Conservation (phyloP, 2,113 vertebrate genomes). For the Panurus biarmicus region DNA sequence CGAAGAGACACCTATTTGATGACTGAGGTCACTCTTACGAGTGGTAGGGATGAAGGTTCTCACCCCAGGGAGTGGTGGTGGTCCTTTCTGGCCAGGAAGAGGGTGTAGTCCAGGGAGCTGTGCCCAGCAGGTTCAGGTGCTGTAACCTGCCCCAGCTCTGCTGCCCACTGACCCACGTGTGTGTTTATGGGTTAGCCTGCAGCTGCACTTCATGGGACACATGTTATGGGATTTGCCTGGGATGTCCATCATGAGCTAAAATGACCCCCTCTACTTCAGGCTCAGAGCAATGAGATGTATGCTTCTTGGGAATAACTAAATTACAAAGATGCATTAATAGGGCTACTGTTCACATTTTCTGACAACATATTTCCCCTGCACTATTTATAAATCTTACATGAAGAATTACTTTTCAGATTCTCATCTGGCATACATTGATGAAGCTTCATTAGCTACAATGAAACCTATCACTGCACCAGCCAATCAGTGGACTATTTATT, state of each 20-base stretch:
- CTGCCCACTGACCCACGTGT: background rate
- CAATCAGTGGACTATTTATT: constrained; percentile 24
- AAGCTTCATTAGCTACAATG: constrained; percentile 13
- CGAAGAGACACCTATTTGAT: too few species aligned
- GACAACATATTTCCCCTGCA: background rate
- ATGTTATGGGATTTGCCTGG: background rate
- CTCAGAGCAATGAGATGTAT: background rate
- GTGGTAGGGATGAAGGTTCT: background rate
- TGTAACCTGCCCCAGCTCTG: background rate
- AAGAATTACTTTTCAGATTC: constrained; percentile 10
- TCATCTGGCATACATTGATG: constrained; percentile 9
- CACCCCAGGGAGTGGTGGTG: rapidly evolving
- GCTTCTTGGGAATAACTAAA: constrained; percentile 17
- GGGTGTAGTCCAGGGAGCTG: background rate
- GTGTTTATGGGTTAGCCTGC: background rate
- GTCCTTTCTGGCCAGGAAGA: background rate
- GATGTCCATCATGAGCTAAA: background rate
- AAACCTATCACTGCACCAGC: constrained; percentile 2
- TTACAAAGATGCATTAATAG: constrained; percentile 28
- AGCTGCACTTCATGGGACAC: background rate
- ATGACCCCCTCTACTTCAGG: background rate
- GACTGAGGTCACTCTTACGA: rapidly evolving
- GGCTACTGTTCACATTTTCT: constrained; percentile 27
- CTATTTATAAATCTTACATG: constrained; percentile 36
- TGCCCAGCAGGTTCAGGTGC: background rate